Percentiles rank a stretch among this genome's conserved stretches.
Conservation (phyloP, 2,113 vertebrate species). For the Xenopus laevis region DNA sequence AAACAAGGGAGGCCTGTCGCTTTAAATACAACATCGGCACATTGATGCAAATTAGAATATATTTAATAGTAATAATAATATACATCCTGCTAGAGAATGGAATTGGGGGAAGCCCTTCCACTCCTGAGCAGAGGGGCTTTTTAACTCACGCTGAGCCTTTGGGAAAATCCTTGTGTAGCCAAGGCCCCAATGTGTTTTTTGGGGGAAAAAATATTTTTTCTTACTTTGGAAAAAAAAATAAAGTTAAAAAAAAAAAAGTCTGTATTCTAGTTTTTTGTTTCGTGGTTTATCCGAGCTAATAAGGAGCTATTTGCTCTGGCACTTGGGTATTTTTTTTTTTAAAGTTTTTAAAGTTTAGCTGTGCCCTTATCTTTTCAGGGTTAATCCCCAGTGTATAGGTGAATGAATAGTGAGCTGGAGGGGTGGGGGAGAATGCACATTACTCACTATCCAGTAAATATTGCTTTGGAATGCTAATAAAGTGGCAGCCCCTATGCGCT, state of each 20-base stretch:
- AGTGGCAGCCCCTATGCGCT: constrained; percentile 18
- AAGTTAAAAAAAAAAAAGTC: too few relatives aligned
- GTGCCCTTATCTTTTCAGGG: not conserved
- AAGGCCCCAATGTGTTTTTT: constrained; percentile 40
- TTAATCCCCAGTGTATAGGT: constrained; percentile 1
- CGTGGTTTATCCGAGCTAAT: too few relatives aligned
- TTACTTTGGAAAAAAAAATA: too few relatives aligned
- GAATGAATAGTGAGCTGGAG: not conserved
- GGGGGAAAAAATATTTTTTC: constrained; percentile 27
- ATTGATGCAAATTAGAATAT: not conserved
- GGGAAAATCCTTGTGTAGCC: constrained; percentile 37
- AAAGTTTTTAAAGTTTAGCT: not conserved
- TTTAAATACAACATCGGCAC: not conserved
- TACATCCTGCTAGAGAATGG: constrained; percentile 21
- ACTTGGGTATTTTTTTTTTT: too few relatives aligned
- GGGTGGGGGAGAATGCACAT: not conserved
- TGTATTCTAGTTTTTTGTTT: too few relatives aligned
- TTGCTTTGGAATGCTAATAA: constrained; percentile 39
- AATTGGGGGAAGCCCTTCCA: constrained; percentile 16
- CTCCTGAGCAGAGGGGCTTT: constrained; percentile 11
- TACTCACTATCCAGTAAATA: not conserved
- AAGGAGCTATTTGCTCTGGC: too few relatives aligned
- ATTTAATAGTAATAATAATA: too few relatives aligned
- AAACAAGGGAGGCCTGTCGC: too few relatives aligned
- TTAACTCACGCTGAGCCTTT: constrained; percentile 37